Conservation (phyloP, 2,113 vertebrate species). For the Nesogale talazaci region DNA sequence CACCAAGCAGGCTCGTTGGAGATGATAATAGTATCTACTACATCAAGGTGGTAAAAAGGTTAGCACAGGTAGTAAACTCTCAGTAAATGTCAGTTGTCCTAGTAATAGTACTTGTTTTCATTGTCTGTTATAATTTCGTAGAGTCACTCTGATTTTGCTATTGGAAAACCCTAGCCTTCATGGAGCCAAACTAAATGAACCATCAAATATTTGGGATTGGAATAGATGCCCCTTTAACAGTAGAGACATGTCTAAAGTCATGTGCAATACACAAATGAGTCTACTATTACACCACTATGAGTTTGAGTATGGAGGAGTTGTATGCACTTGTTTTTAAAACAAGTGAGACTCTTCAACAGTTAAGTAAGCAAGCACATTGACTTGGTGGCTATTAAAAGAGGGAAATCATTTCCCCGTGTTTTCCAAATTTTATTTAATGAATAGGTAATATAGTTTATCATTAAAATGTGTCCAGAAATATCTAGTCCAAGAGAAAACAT, state of each 20-base stretch:
- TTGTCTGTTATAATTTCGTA: constrained; percentile 21
- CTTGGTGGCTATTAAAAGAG: too few species aligned
- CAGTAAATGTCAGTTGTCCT: constrained; percentile 19
- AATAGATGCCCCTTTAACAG: background rate
- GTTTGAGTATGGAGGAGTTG: too few species aligned
- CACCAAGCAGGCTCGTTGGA: too few species aligned
- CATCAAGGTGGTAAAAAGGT: background rate
- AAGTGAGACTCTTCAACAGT: too few species aligned
- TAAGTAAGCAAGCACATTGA: too few species aligned
- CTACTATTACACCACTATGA: too few species aligned
- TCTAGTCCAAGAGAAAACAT: background rate
- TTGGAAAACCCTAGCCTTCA: background rate
- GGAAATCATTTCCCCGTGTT: too few species aligned
- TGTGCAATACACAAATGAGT: too few species aligned
- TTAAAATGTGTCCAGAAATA: too few species aligned
- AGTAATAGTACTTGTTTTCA: constrained; percentile 36
- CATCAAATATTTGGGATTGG: constrained; percentile 1
- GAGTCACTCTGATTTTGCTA: background rate
- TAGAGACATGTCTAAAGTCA: background rate
- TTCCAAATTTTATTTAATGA: too few species aligned
- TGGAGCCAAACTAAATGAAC: constrained; percentile 45
- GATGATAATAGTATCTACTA: background rate
- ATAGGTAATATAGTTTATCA: too few species aligned
- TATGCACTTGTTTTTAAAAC: too few species aligned
- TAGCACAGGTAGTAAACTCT: background rate